Base-by-base conservation (phyloP, 2,797 vertebrate species). In the Telmatherina bonti region DNA sequence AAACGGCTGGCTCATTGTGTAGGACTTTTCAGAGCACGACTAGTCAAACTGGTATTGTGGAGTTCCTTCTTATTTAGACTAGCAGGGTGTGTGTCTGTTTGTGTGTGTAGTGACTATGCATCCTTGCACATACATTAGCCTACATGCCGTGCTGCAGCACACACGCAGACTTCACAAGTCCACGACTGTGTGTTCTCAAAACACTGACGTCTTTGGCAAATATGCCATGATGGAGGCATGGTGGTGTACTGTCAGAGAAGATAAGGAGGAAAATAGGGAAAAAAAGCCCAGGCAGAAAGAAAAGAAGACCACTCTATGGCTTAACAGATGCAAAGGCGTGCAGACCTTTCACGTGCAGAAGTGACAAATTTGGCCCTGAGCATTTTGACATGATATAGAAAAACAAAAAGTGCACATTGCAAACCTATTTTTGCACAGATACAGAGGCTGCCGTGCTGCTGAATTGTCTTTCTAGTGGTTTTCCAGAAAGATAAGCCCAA, bases 231-330 rank as follows among this genome's bases (percentile, higher is more conserved):
- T 85, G 63, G 64, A 84, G 79, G 75, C 61, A 93, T 93, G 84
- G 88, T 86, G 93, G 91, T 59, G 35, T 43, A 93, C 89, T 94
- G 92, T 92, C 66, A 74, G 62, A 60, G 22, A 58, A 91, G 88
- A 91, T 88, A 80, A 72, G 83, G 63, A 76, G 66, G 20, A 7
- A 79, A 81, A 92, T 87, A 82, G n/a, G n/a, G n/a, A n/a, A n/a
- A n/a, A n/a, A 87, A 47, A 67, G 58, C 36, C 61, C 72, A 33
- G 62, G 61, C 16, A 70, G 62, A 76, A 73, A 70, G 52, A 76
- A 76, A 77, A 72, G 38, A 75, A 54, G 53, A 79, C 52, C 10
- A 11, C 62, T 76, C 71, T 66, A 57, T 43, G 72, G 71, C 47
- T 73, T 31, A 76, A 67, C 62, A 77, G 58, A 73, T 54, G 43